Conservation (phyloP, 2,797 vertebrate genomes). For the Enteromius trimaculatus region DNA sequence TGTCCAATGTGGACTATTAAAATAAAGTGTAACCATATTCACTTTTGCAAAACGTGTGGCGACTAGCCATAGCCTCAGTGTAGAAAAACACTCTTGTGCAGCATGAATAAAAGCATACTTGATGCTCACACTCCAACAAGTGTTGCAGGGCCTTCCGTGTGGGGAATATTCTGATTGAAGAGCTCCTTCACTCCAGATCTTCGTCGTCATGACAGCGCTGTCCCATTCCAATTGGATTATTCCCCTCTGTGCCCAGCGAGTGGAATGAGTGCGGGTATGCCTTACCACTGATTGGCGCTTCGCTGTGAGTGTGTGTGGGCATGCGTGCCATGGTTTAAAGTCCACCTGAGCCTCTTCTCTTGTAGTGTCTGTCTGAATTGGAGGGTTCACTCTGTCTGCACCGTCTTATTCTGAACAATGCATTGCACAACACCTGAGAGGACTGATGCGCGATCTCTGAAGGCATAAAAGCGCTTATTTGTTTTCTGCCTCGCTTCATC, state of each 20-base stretch:
- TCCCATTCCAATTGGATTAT: constrained; percentile 61
- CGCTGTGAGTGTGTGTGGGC: constrained; percentile 6
- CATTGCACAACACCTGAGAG: constrained; percentile 34
- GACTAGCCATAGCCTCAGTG: not conserved
- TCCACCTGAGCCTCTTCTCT: constrained; percentile 29
- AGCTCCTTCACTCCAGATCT: constrained; percentile 41
- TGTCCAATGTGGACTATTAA: too few relatives aligned
- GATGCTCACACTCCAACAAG: constrained; percentile 33
- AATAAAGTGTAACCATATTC: not conserved
- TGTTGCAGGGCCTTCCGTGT: constrained; percentile 26
- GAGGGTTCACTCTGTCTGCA: not conserved
- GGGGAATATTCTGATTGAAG: constrained; percentile 30
- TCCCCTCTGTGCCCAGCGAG: constrained; percentile 55
- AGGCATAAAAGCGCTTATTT: constrained; percentile 41
- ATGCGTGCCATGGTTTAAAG: constrained; percentile 36
- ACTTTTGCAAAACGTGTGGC: not conserved
- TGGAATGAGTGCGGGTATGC: constrained; percentile 46
- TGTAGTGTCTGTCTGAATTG: constrained; percentile 34
- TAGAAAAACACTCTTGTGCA: not conserved
- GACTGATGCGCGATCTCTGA: constrained; percentile 41
- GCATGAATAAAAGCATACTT: constrained; percentile 20
- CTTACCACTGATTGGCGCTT: constrained; percentile 27
- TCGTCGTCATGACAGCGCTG: constrained; percentile 54
- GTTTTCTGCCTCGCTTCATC: constrained; percentile 15
- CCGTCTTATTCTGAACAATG: constrained; percentile 13